Conservation (phyloP, 2,113 vertebrate species). For the Prochilodus magdalenae region DNA sequence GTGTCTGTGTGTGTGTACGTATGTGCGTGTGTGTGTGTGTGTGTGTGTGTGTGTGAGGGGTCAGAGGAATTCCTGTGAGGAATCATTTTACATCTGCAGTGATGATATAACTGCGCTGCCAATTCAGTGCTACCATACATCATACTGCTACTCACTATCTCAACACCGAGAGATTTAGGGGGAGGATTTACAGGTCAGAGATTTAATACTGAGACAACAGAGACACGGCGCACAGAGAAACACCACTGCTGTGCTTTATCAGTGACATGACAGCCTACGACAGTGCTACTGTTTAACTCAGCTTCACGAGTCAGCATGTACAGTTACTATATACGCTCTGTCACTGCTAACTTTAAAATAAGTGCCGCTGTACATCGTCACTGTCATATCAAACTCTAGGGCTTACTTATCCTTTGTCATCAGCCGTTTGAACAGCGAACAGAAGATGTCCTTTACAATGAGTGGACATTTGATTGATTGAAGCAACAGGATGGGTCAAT, state of each 20-base stretch:
- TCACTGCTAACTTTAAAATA: too few species aligned
- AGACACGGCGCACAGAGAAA: not conserved
- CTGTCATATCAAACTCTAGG: too few species aligned
- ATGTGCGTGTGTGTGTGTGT: not conserved
- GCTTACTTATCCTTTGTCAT: too few species aligned
- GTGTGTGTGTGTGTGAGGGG: not conserved
- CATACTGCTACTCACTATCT: not conserved
- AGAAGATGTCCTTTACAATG: too few species aligned
- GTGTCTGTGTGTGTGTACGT: not conserved
- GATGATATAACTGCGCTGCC: slow-evolving; percentile 34
- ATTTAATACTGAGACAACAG: not conserved
- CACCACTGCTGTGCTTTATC: slow-evolving; percentile 9
- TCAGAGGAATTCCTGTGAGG: not conserved
- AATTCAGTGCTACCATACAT: not conserved
- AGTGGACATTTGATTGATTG: too few species aligned
- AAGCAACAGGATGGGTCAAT: too few species aligned
- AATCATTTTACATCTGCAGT: slow-evolving; percentile 23
- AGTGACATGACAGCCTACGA: not conserved
- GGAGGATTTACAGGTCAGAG: not conserved
- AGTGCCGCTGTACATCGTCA: too few species aligned
- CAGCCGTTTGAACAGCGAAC: too few species aligned
- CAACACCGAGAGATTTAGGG: not conserved
- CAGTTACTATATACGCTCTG: too few species aligned
- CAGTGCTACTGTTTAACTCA: slow-evolving; percentile 9
- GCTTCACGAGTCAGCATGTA: not conserved